These are phyloP conservation scores for Tribolium freemani DNA, from an alignment of 2,888 invertebrate genomes.

Conservation along the genomic window DNA sequence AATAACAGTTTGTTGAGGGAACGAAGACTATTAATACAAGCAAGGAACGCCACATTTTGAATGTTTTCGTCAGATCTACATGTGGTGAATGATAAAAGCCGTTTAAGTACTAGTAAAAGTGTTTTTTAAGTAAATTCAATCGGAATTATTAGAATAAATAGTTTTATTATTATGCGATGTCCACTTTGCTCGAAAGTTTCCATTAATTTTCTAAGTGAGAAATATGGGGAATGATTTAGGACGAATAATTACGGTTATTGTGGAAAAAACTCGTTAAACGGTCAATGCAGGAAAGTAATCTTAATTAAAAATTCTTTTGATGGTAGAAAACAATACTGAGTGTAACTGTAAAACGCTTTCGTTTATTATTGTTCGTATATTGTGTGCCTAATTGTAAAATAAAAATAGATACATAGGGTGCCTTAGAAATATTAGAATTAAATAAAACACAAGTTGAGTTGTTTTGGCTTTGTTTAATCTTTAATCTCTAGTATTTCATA, in stretches of 20 bases:
- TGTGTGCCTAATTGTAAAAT: too few relatives aligned
- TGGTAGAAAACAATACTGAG: background rate
- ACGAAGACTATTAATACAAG: background rate
- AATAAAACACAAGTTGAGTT: too few relatives aligned
- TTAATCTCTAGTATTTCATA: too few relatives aligned
- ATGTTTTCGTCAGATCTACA: background rate
- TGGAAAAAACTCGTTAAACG: background rate
- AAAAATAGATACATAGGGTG: too few relatives aligned
- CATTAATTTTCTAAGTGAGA: conserved; percentile 6
- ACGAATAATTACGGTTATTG: background rate
- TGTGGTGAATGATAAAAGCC: background rate
- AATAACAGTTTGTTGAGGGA: background rate
- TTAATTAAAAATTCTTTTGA: background rate
- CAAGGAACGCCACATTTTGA: background rate
- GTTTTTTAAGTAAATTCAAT: background rate
- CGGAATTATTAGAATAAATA: background rate
- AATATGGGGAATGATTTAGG: background rate
- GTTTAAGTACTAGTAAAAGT: background rate
- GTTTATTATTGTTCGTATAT: too few relatives aligned
- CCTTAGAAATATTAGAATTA: too few relatives aligned
- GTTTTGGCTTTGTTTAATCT: too few relatives aligned
- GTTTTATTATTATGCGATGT: background rate
- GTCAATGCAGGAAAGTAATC: background rate
- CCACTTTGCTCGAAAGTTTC: conserved; percentile 1
- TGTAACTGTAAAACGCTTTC: too few relatives aligned